Conservation (phyloP, 2,113 vertebrate species). For the Mastomys coucha region DNA sequence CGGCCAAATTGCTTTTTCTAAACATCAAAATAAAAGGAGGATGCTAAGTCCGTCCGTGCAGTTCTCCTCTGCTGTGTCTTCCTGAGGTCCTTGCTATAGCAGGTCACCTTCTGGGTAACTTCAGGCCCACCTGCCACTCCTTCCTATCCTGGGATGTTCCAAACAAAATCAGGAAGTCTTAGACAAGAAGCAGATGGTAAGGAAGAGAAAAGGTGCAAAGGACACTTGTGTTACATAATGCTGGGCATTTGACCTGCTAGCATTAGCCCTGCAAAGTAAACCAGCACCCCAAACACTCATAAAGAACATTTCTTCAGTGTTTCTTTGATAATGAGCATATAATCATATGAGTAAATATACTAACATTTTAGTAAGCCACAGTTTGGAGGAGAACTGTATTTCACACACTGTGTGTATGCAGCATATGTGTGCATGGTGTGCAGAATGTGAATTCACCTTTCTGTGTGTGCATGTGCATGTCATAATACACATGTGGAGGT, state of each 20-base stretch:
- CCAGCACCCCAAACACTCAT: not conserved
- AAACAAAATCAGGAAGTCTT: constrained; percentile 56
- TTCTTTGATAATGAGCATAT: not conserved
- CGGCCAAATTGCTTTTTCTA: not conserved
- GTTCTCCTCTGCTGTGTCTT: not conserved
- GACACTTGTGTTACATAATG: constrained; percentile 59
- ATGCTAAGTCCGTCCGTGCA: not conserved
- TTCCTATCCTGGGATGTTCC: not conserved
- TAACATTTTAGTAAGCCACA: not conserved
- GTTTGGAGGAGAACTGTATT: not conserved
- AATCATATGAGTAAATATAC: not conserved
- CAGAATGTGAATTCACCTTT: not conserved
- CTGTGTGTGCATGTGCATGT: not conserved
- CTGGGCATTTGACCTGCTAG: not conserved
- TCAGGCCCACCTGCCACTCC: not conserved
- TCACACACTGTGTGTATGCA: not conserved
- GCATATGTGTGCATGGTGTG: not conserved
- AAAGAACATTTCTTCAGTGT: not conserved
- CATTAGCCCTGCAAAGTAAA: not conserved
- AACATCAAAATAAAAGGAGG: not conserved
- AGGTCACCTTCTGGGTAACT: not conserved
- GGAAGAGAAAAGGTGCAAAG: constrained; percentile 2
- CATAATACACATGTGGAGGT: not conserved
- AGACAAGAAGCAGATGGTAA: constrained; percentile 56
- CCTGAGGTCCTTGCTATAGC: not conserved